Evolutionary conservation across 2,888 invertebrate species (phyloP).

Genomic region (Scaptomyza tumidula): DNA sequence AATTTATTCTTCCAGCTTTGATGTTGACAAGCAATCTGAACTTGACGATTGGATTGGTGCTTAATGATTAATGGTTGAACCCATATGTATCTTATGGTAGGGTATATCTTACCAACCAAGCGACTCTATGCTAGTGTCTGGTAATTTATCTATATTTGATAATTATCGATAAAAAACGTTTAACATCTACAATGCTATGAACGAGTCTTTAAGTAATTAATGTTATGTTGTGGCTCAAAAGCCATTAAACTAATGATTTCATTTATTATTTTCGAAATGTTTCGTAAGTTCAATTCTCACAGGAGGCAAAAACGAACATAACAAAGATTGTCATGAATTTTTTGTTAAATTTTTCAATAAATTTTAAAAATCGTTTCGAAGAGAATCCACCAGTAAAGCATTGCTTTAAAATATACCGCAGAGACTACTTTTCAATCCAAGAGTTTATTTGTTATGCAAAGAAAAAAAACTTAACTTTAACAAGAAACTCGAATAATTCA

Average conservation of each 20-base stretch:
- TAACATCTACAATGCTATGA: neutral
- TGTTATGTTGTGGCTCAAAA: neutral
- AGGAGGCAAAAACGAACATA: conserved; percentile 87
- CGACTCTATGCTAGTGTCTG: neutral
- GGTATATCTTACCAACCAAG: neutral
- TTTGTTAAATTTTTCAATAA: neutral
- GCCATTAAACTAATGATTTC: neutral
- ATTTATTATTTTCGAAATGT: neutral
- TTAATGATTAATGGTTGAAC: no score
- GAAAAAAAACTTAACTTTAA: neutral
- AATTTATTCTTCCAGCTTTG: no score
- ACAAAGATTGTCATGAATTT: neutral
- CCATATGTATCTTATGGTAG: neutral
- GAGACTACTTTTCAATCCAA: neutral
- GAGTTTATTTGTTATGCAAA: neutral
- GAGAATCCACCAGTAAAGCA: neutral
- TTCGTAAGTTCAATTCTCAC: conserved; percentile 88
- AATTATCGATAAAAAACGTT: neutral
- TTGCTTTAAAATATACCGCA: neutral
- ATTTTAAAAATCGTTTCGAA: neutral
- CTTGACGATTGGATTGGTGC: no score
- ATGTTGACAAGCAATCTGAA: no score
- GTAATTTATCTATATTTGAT: neutral
- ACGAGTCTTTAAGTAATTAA: no score
- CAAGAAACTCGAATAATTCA: neutral